Evolutionary conservation across 2,113 vertebrate genomes (phyloP).

Genomic region (Cavia aperea): DNA sequence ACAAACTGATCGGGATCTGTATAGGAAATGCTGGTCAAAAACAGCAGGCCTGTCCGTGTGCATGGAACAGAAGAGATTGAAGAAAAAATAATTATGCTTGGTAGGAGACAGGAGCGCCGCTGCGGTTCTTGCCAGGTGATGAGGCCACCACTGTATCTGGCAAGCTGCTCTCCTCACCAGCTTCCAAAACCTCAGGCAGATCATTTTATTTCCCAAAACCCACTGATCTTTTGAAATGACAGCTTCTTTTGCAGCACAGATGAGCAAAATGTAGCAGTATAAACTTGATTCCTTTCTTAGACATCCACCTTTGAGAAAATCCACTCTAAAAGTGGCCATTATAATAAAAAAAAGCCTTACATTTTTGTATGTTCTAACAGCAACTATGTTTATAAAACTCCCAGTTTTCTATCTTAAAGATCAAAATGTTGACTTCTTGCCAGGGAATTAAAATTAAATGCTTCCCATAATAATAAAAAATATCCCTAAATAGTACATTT

Average conservation of each 20-base stretch:
- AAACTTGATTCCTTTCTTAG: neutral
- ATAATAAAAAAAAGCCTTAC: neutral
- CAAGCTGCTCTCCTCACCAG: neutral
- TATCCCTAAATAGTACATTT: neutral
- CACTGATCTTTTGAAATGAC: slow-evolving; percentile 10
- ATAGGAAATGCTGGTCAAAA: slow-evolving; percentile 83
- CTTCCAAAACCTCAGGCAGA: neutral
- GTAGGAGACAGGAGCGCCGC: slow-evolving; percentile 47
- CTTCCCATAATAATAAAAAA: neutral
- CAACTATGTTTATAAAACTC: neutral
- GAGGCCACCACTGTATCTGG: neutral
- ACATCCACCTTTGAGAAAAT: neutral
- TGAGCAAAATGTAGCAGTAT: neutral
- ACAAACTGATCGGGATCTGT: slow-evolving; percentile 83
- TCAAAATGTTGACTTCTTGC: neutral
- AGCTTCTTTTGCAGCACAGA: neutral
- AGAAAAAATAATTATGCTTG: slow-evolving; percentile 57
- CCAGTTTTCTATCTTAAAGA: neutral
- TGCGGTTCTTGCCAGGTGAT: neutral
- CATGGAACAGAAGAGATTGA: slow-evolving; percentile 60
- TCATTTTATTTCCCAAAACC: neutral
- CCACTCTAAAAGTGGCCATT: slow-evolving; percentile 39
- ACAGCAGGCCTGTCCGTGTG: slow-evolving; percentile 79
- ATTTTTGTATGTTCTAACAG: neutral
- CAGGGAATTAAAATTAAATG: neutral